Base-by-base conservation (phyloP, 37 sponge, comb jelly and placozoan species). In the Eunapius fragilis region DNA sequence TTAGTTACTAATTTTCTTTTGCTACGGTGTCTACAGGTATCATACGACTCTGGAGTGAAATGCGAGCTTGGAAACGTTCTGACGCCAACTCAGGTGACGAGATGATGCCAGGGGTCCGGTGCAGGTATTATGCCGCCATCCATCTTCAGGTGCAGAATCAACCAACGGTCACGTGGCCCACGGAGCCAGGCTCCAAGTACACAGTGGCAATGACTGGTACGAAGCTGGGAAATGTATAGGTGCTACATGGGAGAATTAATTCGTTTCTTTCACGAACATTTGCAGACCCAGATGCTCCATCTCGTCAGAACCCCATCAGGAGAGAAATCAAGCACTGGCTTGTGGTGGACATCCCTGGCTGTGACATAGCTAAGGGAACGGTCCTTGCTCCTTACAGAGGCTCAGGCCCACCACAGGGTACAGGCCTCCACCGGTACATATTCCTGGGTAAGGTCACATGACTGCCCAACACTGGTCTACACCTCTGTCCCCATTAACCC, bases 281-380 rank as follows among this genome's bases (percentile, higher is more conserved):
- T 76, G 6, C 69, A 90, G 97, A 96, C 72, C 97, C 97, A n/a
- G 97, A 96, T 91, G 97, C 97, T 33, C 97, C 97, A 19, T 90
- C 88, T 70, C 79, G 97, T 9, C 67, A 70, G 35, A 92, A 93
- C 50, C 91, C 91, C 28, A 94, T 89, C 78, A 94, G 58, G 70
- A 34, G 92, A 30, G 94, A 96, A 68, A 92, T 92, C 92, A 82
- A 84, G 19, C 97, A 96, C 84, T 96, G 97, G 97, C 69, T 93
- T 45, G 94, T 94, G n/a, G 81, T 85, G 23, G 94, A 96, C 76
- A 93, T 96, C 69, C 92, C 90, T n/a, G 92, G 92, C n/a, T 48
- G 30, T 67, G 86, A 87, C 17, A 71, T 96, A 17, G 73, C 84
- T 19, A 75, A 87, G 67, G 97, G 97, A 33, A 86, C 91, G 12